Conservation (phyloP, 2,113 vertebrate species). For the Crypturellus undulatus region DNA sequence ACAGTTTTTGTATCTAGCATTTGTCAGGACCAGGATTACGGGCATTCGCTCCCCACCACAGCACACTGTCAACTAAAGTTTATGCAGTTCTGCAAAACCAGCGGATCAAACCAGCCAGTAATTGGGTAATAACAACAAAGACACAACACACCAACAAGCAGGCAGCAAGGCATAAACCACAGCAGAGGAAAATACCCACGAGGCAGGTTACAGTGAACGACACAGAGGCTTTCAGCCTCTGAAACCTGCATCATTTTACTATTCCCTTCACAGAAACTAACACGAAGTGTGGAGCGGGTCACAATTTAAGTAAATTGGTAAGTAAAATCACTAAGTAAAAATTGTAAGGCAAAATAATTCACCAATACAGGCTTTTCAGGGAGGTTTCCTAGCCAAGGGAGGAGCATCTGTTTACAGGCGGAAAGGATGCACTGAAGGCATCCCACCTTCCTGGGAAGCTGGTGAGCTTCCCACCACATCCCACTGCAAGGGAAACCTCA, state of each 20-base stretch:
- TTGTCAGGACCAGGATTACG: neutral
- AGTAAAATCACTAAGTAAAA: neutral
- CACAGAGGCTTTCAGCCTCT: neutral
- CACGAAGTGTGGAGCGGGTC: rapidly evolving
- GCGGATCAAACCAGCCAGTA: neutral
- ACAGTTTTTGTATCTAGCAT: neutral
- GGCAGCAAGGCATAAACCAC: neutral
- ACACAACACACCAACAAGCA: neutral
- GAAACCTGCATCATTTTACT: neutral
- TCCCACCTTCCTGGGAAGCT: too few species aligned
- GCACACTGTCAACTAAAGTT: neutral
- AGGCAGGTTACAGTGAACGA: too few species aligned
- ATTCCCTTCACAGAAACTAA: neutral
- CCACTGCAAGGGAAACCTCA: neutral
- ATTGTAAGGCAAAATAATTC: rapidly evolving
- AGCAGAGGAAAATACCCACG: neutral
- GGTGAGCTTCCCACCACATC: neutral
- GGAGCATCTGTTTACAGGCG: rapidly evolving
- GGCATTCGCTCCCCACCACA: neutral
- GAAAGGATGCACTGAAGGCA: neutral
- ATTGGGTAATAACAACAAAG: neutral
- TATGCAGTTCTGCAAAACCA: neutral
- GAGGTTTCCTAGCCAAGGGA: rapidly evolving
- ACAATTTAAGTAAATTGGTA: neutral
- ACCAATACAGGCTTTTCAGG: neutral